Base-by-base conservation (phyloP, 2,888 invertebrate genomes). In the Icerya purchasi region DNA sequence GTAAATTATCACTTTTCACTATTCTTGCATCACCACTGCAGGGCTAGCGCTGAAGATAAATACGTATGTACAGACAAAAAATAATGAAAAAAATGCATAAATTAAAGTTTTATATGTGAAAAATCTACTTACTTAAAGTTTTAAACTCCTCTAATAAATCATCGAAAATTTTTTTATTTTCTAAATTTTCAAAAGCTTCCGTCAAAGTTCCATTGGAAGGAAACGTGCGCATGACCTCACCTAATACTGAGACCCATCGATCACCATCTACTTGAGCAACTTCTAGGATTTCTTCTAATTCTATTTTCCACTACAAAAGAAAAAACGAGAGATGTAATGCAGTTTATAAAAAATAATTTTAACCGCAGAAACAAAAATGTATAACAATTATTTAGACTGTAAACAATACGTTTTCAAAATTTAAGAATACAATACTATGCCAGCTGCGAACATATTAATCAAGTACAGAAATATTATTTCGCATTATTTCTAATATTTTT, bases 181-280 rank as follows among this genome's bases (percentile, higher is more conserved):
- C 91, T 66, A 92, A 90, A 65, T 87, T 80, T 71, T 89, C 88
- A 56, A 76, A 68, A 92, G 84, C 87, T 50, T 89, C 86, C 70
- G 92, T 93, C 60, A 94, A 78, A 49, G 86, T 85, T 24, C 92
- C 91, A 0, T 85, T 83, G 0, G 86, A 81, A 1, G 96, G 94
- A 70, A 87, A 91, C 0, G 91, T 89, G 71, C 90, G 90, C 75
- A 96, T 83, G 64, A 91, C 86, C 75, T 96, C 94, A 2, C 90
- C 93, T 65, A 96, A 75, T 89, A 93, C 93, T 3, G 92, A 88
- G 49, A 96, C 96, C 96, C 96, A 96, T 67, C 93, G 79, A 71
- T 97, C 96, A 10, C 89, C 86, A 74, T 96, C 94, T 67, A 86
- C 77, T 2, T 85, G 83, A 5, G 93, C 96, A 65, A 93, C 86